phyloP scores from a whole-genome alignment of 2,888 invertebrate genomes.

The Prenolepis imparis region DNA sequence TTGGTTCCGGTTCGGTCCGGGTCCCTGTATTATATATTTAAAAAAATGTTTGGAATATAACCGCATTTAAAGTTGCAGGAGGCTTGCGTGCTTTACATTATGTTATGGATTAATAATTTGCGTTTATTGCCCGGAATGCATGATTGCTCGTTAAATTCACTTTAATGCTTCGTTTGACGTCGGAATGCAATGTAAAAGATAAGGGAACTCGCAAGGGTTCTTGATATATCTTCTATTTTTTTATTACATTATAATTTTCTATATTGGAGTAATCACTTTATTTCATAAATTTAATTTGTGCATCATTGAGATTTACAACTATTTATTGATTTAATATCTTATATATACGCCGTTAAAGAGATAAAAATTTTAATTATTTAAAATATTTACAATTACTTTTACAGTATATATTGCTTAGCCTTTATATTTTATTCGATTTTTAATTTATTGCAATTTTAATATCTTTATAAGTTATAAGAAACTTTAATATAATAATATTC shows the following conservation, averaged over 20 bases:
- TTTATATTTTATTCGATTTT: background rate
- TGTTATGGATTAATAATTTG: constrained; percentile 46
- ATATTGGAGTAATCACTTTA: background rate
- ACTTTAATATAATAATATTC: too few species aligned
- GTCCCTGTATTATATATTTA: background rate
- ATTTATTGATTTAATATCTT: background rate
- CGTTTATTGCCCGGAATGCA: constrained; percentile 26
- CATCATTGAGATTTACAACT: background rate
- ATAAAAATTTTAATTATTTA: constrained; percentile 7
- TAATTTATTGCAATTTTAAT: background rate
- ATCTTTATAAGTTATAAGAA: too few species aligned
- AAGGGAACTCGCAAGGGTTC: background rate
- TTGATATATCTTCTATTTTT: background rate
- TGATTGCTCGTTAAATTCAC: constrained; percentile 8
- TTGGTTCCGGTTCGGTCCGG: too few species aligned
- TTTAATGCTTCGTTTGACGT: constrained; percentile 27
- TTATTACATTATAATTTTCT: background rate
- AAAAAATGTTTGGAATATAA: background rate
- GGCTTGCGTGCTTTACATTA: background rate
- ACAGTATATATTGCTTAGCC: background rate
- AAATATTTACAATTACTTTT: background rate
- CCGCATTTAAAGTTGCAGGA: background rate
- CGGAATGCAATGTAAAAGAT: constrained; percentile 19
- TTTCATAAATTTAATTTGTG: background rate
- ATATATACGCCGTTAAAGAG: background rate